Conservation (phyloP, 2,113 vertebrate species). For the Phoxinus phoxinus region DNA sequence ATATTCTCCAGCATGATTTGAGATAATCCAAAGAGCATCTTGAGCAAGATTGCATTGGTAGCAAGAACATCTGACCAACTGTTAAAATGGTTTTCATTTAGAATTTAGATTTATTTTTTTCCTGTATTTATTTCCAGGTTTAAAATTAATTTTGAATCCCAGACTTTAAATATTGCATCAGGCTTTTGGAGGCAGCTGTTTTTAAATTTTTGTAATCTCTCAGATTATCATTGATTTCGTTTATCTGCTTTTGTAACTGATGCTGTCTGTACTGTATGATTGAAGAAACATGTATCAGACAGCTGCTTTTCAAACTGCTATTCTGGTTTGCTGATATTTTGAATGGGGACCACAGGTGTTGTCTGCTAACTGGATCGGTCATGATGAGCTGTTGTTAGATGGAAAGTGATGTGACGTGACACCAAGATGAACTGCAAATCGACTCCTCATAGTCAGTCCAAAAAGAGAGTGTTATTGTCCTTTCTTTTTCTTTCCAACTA, state of each 20-base stretch:
- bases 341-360: conserved; percentile 17
- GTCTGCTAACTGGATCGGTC: conserved; percentile 16
- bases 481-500: background rate
- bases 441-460: background rate
- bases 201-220: conserved; percentile 7
- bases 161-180: background rate
- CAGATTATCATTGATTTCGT: conserved; percentile 1
- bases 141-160: background rate
- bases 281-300: conserved; percentile 1
- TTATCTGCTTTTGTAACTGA: conserved; percentile 31
- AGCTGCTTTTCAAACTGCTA: conserved; percentile 13
- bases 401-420: conserved; percentile 23
- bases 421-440: conserved; percentile 24
- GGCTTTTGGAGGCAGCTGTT: background rate
- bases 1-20: background rate
- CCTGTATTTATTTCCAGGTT: background rate
- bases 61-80: background rate
- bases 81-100: background rate
- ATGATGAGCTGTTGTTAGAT: conserved; percentile 20
- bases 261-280: background rate
- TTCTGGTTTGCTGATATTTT: conserved; percentile 17
- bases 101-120: too few relatives aligned
- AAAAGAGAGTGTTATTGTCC: background rate
- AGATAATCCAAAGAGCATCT: background rate
- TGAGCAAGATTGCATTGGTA: background rate